A percentile compares a stretch with the other conserved stretches of the same genome.
These are phyloP conservation scores for Coptodon bakossiorum DNA, from an alignment of 2,113 vertebrate species.

Conservation along the genomic window DNA sequence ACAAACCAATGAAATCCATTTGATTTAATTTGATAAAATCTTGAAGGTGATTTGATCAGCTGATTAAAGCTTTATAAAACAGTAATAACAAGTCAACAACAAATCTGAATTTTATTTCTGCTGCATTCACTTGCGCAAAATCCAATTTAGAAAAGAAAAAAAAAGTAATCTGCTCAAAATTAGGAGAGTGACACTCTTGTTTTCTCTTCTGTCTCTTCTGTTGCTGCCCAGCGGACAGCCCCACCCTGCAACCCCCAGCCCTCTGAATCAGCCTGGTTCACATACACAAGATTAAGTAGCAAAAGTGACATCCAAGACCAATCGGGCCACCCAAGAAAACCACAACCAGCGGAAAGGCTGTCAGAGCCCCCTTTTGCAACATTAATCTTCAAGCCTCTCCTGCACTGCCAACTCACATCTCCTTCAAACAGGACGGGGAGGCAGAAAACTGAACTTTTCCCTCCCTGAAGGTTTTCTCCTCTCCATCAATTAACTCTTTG, in stretches of 20 bases:
- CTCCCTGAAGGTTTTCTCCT: constrained; percentile 64
- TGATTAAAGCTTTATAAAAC: neutral
- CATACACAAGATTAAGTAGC: constrained; percentile 99
- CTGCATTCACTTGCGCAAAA: neutral
- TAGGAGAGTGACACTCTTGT: constrained; percentile 25
- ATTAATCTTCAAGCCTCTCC: constrained; percentile 96
- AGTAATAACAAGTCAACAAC: neutral
- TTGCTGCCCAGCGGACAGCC: constrained; percentile 74
- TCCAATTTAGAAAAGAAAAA: neutral
- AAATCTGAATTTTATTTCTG: neutral
- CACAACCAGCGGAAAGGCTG: constrained; percentile 90
- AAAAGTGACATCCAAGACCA: constrained; percentile 99
- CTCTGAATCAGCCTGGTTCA: constrained; percentile 89
- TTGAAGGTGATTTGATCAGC: neutral
- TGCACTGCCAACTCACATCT: constrained; percentile 93
- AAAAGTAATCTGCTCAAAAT: constrained; percentile 15
- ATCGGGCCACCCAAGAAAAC: constrained; percentile 95
- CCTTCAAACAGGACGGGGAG: constrained; percentile 84
- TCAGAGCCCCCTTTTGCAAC: constrained; percentile 90
- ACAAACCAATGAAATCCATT: neutral
- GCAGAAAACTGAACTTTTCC: constrained; percentile 61
- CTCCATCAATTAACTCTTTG: constrained; percentile 77
- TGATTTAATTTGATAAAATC: neutral
- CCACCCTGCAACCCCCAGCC: constrained; percentile 38
- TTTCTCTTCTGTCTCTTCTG: constrained; percentile 45